These are phyloP conservation scores for Telmatochromis sp. DNA, from an alignment of 2,113 vertebrate genomes.

Conservation along the genomic window DNA sequence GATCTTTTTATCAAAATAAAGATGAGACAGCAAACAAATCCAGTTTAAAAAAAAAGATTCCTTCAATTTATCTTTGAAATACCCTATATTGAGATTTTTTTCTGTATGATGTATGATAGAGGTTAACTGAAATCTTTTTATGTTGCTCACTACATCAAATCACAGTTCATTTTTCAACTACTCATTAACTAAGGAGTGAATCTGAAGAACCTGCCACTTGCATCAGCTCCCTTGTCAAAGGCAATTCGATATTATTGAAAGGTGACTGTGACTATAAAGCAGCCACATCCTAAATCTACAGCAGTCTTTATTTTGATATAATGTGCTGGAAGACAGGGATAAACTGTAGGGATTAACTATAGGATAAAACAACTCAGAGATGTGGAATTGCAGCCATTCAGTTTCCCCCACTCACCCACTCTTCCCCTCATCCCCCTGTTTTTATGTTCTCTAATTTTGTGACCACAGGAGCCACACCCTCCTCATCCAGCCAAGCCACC, in stretches of 20 bases:
- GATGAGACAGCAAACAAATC: not conserved
- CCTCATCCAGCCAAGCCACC: slow-evolving; percentile 51
- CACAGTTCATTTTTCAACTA: not conserved
- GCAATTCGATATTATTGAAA: not conserved
- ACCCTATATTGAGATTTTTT: not conserved
- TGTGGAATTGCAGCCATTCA: slow-evolving; percentile 30
- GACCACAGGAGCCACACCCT: slow-evolving; percentile 58
- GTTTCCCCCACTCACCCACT: slow-evolving; percentile 38
- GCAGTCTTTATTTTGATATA: not conserved
- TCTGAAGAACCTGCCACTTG: not conserved
- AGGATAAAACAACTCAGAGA: slow-evolving; percentile 33
- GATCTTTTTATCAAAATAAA: not conserved
- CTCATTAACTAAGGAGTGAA: not conserved
- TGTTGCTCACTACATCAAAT: not conserved
- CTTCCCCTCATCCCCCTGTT: slow-evolving; percentile 46
- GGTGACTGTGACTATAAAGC: not conserved
- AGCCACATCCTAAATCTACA: slow-evolving; percentile 11
- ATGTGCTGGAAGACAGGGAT: not conserved
- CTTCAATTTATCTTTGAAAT: not conserved
- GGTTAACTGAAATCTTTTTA: not conserved
- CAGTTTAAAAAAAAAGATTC: not conserved
- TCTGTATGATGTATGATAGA: not conserved
- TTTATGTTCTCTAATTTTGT: slow-evolving; percentile 70
- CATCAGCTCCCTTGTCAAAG: not conserved
- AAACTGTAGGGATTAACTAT: not conserved